These are phyloP conservation scores for Synanthedon tipuliformis DNA, from an alignment of 2,888 invertebrate species.

Conservation along the genomic window DNA sequence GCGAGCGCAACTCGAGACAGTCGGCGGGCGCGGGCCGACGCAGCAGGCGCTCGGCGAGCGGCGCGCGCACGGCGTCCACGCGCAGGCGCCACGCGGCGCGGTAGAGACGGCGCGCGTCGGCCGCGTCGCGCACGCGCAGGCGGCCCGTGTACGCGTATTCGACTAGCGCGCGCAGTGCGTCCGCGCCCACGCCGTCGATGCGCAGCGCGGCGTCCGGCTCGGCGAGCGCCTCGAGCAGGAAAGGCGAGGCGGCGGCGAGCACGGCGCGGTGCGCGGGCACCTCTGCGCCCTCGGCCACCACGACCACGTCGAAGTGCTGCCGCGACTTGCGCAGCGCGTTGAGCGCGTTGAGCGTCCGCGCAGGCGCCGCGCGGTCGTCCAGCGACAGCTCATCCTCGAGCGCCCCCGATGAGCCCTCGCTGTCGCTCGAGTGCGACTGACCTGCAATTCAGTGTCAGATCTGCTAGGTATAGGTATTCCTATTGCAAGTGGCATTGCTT, in stretches of 20 bases:
- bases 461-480: too few species aligned
- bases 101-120: constrained; percentile 79
- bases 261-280: constrained; percentile 83
- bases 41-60: constrained; percentile 78
- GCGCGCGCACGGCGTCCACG: constrained; percentile 78
- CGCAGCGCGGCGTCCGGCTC: constrained; percentile 18
- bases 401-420: constrained; percentile 30
- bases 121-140: constrained; percentile 56
- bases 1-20: constrained; percentile 71
- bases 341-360: constrained; percentile 74
- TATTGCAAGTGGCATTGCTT: too few species aligned
- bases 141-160: constrained; percentile 87
- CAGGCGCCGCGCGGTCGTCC: constrained; percentile 69
- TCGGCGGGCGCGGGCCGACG: constrained; percentile 69
- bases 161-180: constrained; percentile 79
- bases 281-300: constrained; percentile 79
- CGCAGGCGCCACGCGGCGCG: constrained; percentile 82
- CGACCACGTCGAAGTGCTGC: constrained; percentile 87
- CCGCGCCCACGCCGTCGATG: constrained; percentile 39
- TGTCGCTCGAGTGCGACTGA: constrained; percentile 15
- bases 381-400: constrained; percentile 47
- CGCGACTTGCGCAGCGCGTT: constrained; percentile 85
- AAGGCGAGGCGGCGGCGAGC: constrained; percentile 81
- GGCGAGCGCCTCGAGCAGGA: constrained; percentile 79
- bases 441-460: background rate